phyloP scores from a whole-genome alignment of 2,113 vertebrate genomes.

The Rhabdomys dilectus region DNA sequence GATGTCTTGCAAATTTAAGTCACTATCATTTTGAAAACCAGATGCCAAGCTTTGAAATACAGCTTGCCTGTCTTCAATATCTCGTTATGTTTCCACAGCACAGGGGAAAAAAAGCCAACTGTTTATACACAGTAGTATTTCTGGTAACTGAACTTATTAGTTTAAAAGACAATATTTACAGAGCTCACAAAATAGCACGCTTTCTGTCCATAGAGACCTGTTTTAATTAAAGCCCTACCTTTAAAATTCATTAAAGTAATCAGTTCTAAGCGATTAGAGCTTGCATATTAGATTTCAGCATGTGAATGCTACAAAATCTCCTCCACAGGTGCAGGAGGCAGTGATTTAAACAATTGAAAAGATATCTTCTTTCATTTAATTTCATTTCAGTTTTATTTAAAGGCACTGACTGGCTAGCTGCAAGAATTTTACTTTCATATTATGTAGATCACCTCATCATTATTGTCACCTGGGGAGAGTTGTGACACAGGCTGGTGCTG shows the following conservation, averaged over 20 bases:
- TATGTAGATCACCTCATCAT: slow-evolving; percentile 62
- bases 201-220: slow-evolving; percentile 72
- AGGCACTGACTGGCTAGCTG: slow-evolving; percentile 9
- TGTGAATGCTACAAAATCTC: background rate
- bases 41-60: slow-evolving; percentile 69
- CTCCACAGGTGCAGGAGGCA: slow-evolving; percentile 42
- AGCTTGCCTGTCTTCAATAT: slow-evolving; percentile 63
- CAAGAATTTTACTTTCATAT: slow-evolving; percentile 49
- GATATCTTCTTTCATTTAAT: slow-evolving; percentile 39
- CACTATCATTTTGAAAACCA: slow-evolving; percentile 68
- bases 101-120: slow-evolving; percentile 31
- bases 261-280: slow-evolving; percentile 67
- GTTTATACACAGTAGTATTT: slow-evolving; percentile 71
- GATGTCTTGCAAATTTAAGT: slow-evolving; percentile 43
- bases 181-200: slow-evolving; percentile 68
- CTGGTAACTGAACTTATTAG: slow-evolving; percentile 77
- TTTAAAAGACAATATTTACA: slow-evolving; percentile 82
- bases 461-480: slow-evolving; percentile 20
- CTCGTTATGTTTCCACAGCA: slow-evolving; percentile 63
- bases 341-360: slow-evolving; percentile 58
- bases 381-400: slow-evolving; percentile 72
- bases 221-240: slow-evolving; percentile 81
- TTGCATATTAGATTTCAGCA: slow-evolving; percentile 51
- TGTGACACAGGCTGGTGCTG: background rate
- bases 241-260: slow-evolving; percentile 81